Conservation (phyloP, 2,113 vertebrate genomes). For the Noturus placidus region DNA sequence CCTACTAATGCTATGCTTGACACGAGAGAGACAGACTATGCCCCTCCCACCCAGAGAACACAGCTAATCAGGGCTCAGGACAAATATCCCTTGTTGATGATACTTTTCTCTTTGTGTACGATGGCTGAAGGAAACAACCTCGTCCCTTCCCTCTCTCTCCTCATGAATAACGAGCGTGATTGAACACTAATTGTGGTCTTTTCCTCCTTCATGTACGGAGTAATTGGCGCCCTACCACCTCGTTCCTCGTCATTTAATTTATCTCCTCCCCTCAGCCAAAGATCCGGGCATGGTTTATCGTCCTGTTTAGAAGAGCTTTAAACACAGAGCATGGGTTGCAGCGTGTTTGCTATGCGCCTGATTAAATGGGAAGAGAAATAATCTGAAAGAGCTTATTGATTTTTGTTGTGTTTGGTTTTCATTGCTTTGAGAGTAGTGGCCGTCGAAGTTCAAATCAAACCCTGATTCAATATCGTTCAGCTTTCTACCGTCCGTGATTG, state of each 20-base stretch:
- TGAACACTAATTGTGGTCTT: conserved; percentile 52
- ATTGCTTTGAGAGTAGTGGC: conserved; percentile 14
- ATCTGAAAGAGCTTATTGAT: conserved; percentile 25
- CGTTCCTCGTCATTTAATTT: conserved; percentile 53
- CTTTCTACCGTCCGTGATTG: not conserved
- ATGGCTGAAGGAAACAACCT: not conserved
- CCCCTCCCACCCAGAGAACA: not conserved
- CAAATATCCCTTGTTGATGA: not conserved
- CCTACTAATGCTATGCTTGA: not conserved
- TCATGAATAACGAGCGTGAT: conserved; percentile 28
- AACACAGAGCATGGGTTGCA: not conserved
- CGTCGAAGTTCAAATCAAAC: conserved; percentile 19
- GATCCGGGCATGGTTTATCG: conserved; percentile 56
- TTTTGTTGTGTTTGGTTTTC: not conserved
- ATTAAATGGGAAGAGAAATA: conserved; percentile 22
- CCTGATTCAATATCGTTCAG: not conserved
- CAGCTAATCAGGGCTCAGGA: not conserved
- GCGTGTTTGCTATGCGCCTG: not conserved
- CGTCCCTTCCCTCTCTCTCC: not conserved
- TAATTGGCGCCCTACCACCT: conserved; percentile 37
- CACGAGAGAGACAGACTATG: not conserved
- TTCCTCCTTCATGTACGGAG: conserved; percentile 33
- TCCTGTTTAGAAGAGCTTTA: conserved; percentile 41
- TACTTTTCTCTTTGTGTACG: not conserved
- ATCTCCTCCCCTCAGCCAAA: conserved; percentile 37